Conservation (phyloP, 2,797 vertebrate species). For the Hapalemur alaotrensis region DNA sequence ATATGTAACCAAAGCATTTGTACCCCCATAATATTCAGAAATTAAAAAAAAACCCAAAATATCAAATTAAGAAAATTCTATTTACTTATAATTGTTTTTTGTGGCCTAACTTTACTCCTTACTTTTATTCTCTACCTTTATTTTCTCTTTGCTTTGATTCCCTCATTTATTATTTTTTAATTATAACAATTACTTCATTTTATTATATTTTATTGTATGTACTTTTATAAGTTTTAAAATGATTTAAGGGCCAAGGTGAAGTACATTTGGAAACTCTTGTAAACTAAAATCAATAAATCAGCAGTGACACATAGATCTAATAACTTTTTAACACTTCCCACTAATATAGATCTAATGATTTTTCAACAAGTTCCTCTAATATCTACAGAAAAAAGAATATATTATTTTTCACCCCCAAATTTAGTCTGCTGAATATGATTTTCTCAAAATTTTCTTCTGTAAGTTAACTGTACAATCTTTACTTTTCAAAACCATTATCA, state of each 20-base stretch:
- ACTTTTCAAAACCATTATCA: conserved; percentile 43
- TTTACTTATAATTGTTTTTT: not conserved
- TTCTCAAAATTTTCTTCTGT: not conserved
- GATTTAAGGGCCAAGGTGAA: not conserved
- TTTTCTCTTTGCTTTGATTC: not conserved
- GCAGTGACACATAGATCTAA: not conserved
- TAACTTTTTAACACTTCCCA: not conserved
- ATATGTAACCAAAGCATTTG: too few species aligned
- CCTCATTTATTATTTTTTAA: conserved; percentile 26
- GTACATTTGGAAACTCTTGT: not conserved
- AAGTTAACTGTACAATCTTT: not conserved
- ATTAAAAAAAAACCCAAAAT: too few species aligned
- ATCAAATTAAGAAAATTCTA: not conserved
- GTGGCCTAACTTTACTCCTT: not conserved
- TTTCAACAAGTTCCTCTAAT: not conserved
- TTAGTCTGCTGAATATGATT: not conserved
- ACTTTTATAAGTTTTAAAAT: not conserved
- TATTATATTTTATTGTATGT: not conserved
- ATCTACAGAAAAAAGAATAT: not conserved
- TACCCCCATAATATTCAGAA: too few species aligned
- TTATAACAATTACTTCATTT: not conserved
- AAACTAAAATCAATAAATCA: conserved; percentile 49
- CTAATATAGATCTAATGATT: not conserved
- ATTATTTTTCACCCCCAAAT: not conserved
- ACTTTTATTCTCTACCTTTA: not conserved